Base-by-base conservation (phyloP, 2,888 invertebrate genomes). In the Catocala nupta region DNA sequence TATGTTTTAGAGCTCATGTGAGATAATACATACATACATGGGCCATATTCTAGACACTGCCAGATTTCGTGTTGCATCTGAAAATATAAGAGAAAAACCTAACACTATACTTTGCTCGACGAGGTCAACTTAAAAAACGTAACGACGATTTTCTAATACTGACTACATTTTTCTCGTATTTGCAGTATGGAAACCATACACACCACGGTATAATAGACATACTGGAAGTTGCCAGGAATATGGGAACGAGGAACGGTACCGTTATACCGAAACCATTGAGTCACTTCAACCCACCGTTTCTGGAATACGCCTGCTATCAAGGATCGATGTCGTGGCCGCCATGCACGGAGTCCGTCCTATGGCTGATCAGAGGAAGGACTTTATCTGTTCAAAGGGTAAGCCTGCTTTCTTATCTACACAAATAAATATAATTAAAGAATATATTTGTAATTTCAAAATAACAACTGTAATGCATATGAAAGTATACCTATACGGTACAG, bases 271-370 rank as follows among this genome's bases (percentile, higher is more conserved):
- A 65, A 4, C 78, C 90, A 0, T 65, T 92, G 6, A 69, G 65
- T 0, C 74, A 66, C 58, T 91, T 88, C 63, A 82, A 69, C 51
- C 90, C 91, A 0, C 86, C 88, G 0, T 85, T 92, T 64, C 81
- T 80, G 51, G 80, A 87, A 54, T 91, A 91, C 54, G 91, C 80
- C 0, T 81, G 81, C 48, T 93, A 93, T 65, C 88, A 91, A 9
- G 92, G 92, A 0, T 93, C 92, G 0, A 55, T 92, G 58, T 84
- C 90, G 0, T 48, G 66, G 0, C 92, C 92, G 1, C 92, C 92
- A 0, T 93, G 92, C 59, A 86, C 86, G 0, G 90, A 92, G 58
- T 71, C 87, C 0, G 90, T 92, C 0, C 58, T 90, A 34, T 93
- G 92, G 92, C 57, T 93, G 1, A 66, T 93, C 3, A 83, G 91